A percentile compares a stretch with the other conserved stretches of the same genome.
Conservation (phyloP, 1,140 invertebrate genomes). For the Matsumurasca onukii region DNA sequence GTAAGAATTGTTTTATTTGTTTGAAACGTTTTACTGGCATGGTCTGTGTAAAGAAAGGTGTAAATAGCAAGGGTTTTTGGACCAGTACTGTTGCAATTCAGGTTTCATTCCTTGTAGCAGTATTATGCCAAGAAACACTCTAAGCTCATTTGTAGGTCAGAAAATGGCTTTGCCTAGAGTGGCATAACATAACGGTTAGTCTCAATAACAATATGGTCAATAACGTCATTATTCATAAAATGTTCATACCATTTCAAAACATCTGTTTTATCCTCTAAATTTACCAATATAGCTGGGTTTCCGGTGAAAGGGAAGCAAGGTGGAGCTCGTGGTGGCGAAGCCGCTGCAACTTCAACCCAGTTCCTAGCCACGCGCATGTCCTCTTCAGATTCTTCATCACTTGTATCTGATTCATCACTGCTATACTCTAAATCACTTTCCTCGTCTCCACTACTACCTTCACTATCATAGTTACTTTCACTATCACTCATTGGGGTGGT, state of each 20-base stretch:
- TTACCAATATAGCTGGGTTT: neutral
- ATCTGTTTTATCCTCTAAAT: neutral
- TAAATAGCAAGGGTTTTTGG: neutral
- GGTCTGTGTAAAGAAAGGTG: neutral
- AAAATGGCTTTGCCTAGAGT: neutral
- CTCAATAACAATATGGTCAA: neutral
- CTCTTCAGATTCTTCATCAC: neutral
- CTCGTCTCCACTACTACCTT: no score
- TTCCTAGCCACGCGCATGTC: neutral
- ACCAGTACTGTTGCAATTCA: neutral
- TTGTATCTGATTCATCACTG: no score
- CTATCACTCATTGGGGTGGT: no score
- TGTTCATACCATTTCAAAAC: neutral
- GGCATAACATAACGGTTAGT: neutral
- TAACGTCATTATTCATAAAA: neutral
- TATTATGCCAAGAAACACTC: neutral
- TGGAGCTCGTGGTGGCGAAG: neutral
- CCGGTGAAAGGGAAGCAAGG: neutral
- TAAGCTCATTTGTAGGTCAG: neutral
- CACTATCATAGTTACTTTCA: no score
- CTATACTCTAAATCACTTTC: no score
- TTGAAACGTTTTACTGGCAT: neutral
- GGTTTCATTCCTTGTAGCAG: neutral
- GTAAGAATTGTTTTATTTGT: neutral
- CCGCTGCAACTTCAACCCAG: neutral